A percentile compares a stretch with the other conserved stretches of the same genome.
phyloP scores from a whole-genome alignment of 23 tunicate genomes.

The Styela clava region DNA sequence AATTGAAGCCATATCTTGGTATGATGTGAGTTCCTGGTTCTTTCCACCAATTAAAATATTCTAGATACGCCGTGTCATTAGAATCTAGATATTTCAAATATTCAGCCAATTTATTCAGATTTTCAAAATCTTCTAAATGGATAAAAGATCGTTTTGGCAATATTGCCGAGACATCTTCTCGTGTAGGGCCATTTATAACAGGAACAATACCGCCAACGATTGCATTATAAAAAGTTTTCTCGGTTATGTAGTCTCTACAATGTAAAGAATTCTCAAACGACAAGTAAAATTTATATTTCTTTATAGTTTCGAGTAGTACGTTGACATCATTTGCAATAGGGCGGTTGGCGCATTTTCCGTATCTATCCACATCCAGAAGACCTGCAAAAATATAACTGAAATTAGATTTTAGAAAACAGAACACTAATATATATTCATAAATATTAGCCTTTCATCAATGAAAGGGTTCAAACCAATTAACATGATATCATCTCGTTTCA shows the following conservation, averaged over 20 bases:
- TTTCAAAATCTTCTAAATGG: conserved; percentile 13
- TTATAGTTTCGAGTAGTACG: conserved; percentile 11
- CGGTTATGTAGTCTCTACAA: conserved; percentile 27
- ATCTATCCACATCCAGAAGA: conserved; percentile 14
- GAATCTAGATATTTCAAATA: conserved; percentile 11
- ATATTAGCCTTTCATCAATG: too few species aligned
- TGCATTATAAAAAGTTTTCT: conserved; percentile 4
- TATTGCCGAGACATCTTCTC: conserved; percentile 8
- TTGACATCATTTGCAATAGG: background rate
- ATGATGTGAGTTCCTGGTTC: conserved; percentile 7
- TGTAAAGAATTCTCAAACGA: conserved; percentile 35
- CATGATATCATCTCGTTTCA: too few species aligned
- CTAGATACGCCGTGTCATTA: conserved; percentile 7
- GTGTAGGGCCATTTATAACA: conserved; percentile 14
- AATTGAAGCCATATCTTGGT: conserved; percentile 24
- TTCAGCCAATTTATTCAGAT: background rate
- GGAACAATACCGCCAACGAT: conserved; percentile 17
- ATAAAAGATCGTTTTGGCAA: conserved; percentile 9
- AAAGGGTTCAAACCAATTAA: too few species aligned
- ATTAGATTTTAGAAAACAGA: conserved; percentile 1
- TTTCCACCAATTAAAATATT: conserved; percentile 25
- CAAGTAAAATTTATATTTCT: conserved; percentile 24
- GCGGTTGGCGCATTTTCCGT: conserved; percentile 10
- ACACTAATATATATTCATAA: too few species aligned
- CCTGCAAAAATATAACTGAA: too few species aligned